Percentiles rank a stretch among this genome's conserved stretches.
Conservation (phyloP, 2,797 vertebrate species). For the Acanthurus tractus region DNA sequence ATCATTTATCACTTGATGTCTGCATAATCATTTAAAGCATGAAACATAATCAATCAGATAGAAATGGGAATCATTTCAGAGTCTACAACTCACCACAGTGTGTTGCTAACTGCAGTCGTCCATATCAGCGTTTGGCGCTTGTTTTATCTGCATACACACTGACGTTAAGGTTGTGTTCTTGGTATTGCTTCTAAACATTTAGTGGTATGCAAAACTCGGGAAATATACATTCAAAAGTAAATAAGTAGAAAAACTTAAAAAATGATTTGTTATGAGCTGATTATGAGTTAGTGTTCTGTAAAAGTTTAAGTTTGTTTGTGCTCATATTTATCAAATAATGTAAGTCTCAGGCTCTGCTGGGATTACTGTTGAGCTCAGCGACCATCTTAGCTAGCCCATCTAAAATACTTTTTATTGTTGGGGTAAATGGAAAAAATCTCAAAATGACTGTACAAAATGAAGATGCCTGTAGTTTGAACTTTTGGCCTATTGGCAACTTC, state of each 20-base stretch:
- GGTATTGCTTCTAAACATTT: background rate
- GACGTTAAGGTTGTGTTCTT: background rate
- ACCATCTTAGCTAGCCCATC: background rate
- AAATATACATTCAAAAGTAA: background rate
- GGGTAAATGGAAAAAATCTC: background rate
- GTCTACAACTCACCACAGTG: background rate
- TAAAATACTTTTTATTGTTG: background rate
- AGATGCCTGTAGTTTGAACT: background rate
- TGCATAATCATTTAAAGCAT: constrained; percentile 11
- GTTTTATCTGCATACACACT: background rate
- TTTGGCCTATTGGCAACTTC: constrained; percentile 4
- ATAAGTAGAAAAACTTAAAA: background rate
- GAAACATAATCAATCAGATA: background rate
- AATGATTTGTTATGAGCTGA: background rate
- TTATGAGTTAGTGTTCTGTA: background rate
- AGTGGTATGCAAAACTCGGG: background rate
- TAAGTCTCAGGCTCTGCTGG: background rate
- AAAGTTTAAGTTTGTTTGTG: background rate
- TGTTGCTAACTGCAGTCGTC: background rate
- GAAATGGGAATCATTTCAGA: background rate
- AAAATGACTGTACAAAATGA: background rate
- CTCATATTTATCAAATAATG: background rate
- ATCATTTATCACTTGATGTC: background rate
- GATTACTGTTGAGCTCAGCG: background rate
- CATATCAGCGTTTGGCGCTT: background rate